Percentiles rank a stretch among this genome's conserved stretches.
Evolutionary conservation across 2,888 invertebrate species (phyloP).

Genomic region (Amiota mariae): DNA sequence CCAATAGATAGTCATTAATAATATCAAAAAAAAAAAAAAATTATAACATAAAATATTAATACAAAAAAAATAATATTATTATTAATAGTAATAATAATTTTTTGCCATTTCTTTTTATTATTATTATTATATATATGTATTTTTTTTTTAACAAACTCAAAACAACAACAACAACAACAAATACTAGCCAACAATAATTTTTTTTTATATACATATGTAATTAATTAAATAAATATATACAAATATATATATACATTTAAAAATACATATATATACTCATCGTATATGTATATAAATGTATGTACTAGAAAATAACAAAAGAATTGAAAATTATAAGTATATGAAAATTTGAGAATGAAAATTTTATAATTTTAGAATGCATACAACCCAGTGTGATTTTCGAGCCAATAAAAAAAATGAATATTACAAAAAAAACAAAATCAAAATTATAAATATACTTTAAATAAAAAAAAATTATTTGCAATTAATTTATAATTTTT

Average conservation of each 20-base stretch:
- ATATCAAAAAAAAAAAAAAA: conserved; percentile 31
- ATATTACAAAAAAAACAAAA: too few species aligned
- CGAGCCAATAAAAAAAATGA: conserved; percentile 48
- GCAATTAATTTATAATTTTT: neutral
- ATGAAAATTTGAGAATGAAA: too few species aligned
- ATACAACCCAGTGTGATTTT: conserved; percentile 24
- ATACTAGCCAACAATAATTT: conserved; percentile 59
- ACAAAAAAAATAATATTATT: neutral
- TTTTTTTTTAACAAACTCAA: conserved; percentile 23
- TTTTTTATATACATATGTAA: conserved; percentile 15
- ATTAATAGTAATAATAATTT: too few species aligned
- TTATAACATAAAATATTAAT: conserved; percentile 4
- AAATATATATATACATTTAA: too few species aligned
- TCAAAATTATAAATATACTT: too few species aligned
- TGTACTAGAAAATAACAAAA: conserved; percentile 45
- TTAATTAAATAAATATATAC: conserved; percentile 8
- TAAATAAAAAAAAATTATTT: conserved; percentile 37
- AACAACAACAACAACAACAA: conserved; percentile 52
- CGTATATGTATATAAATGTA: conserved; percentile 40
- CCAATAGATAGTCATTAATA: conserved; percentile 25
- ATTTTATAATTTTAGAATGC: too few species aligned
- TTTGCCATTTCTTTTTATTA: too few species aligned
- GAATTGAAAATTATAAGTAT: conserved; percentile 21
- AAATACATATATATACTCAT: too few species aligned
- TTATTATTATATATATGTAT: conserved; percentile 30